Evolutionary conservation across 2,888 invertebrate species (phyloP).

Genomic region (Tetragonula carbonaria): DNA sequence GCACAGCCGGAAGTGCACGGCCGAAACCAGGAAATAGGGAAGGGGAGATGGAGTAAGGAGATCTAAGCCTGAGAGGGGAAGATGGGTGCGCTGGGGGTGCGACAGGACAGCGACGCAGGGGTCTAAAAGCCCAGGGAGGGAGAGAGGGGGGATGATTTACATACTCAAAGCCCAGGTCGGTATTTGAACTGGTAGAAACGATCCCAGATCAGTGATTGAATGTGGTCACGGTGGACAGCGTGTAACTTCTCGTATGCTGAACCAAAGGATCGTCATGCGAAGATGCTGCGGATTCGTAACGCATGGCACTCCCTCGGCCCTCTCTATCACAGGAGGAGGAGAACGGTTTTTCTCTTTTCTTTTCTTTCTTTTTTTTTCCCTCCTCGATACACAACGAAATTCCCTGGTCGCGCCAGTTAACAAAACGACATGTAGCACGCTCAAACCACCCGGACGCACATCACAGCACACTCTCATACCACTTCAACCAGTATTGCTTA

Average conservation of each 20-base stretch:
- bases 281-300: conserved; percentile 72
- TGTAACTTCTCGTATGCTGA: conserved; percentile 55
- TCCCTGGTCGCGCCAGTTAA: conserved; percentile 46
- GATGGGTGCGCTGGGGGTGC: conserved; percentile 59
- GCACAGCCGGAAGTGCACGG: conserved; percentile 73
- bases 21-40: conserved; percentile 53
- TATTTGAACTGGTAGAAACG: conserved; percentile 59
- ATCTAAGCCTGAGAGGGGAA: conserved; percentile 26
- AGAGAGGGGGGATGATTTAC: conserved; percentile 66
- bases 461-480: conserved; percentile 76
- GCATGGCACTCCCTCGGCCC: conserved; percentile 78
- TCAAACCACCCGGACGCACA: conserved; percentile 71
- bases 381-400: conserved; percentile 62
- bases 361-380: conserved; percentile 65
- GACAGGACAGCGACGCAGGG: conserved; percentile 74
- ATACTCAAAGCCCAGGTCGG: conserved; percentile 71
- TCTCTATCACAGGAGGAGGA: conserved; percentile 63
- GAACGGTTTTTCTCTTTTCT: conserved; percentile 64
- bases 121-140: conserved; percentile 61
- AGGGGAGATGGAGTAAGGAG: conserved; percentile 41
- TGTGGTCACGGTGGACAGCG: conserved; percentile 32
- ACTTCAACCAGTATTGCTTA: conserved; percentile 72
- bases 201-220: conserved; percentile 53
- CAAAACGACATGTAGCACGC: conserved; percentile 64
- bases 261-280: conserved; percentile 55